Evolutionary conservation across 2,797 vertebrate species (phyloP).

Genomic region (Bovichtus diacanthus): DNA sequence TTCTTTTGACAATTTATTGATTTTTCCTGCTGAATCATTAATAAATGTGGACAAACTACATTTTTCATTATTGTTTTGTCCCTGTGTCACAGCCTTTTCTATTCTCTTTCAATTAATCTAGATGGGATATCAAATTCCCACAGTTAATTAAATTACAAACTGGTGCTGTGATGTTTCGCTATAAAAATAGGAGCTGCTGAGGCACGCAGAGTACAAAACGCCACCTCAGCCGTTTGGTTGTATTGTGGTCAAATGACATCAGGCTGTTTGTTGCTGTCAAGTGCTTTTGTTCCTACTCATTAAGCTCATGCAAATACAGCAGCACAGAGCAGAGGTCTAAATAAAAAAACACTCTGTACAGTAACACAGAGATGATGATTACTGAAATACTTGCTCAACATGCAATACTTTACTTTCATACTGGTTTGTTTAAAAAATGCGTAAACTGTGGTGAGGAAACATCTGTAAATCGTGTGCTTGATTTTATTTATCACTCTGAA

Average conservation of each 20-base stretch:
- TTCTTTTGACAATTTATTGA: not conserved
- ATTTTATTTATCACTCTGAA: constrained; percentile 2
- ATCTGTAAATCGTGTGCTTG: constrained; percentile 25
- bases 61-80: not conserved
- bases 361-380: constrained; percentile 1
- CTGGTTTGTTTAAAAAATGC: not conserved
- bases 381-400: not conserved
- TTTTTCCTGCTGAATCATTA: not conserved
- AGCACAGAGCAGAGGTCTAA: constrained; percentile 6
- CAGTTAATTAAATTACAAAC: constrained; percentile 35
- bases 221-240: constrained; percentile 50
- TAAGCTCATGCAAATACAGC: constrained; percentile 51
- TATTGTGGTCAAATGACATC: constrained; percentile 72
- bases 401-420: not conserved
- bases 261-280: constrained; percentile 70
- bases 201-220: constrained; percentile 19
- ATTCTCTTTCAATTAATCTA: not conserved
- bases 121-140: constrained; percentile 4
- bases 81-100: not conserved
- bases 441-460: constrained; percentile 11
- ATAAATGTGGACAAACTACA: not conserved
- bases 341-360: not conserved
- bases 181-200: constrained; percentile 30
- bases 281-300: constrained; percentile 68
- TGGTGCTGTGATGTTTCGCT: not conserved